phyloP scores from a whole-genome alignment of 2,113 vertebrate genomes.

The Salvator merianae region DNA sequence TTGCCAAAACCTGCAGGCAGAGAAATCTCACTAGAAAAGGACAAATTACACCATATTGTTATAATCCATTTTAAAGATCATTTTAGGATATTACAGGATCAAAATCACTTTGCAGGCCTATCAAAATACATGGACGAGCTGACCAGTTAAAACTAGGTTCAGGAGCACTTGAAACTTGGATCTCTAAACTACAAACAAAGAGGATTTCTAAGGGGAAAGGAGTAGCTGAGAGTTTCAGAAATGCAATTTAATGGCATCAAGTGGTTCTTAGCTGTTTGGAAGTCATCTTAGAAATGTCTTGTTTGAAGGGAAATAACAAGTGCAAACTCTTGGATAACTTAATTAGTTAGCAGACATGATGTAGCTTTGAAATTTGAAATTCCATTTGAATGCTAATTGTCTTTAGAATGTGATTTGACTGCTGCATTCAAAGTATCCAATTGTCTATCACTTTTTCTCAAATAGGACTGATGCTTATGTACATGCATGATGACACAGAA shows the following conservation, averaged over 20 bases:
- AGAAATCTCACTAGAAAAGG: not conserved
- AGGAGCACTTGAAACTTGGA: not conserved
- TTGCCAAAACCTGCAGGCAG: no score
- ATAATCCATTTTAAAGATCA: not conserved
- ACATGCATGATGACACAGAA: constrained; percentile 89
- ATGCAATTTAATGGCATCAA: not conserved
- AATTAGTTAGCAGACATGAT: not conserved
- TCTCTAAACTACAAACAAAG: not conserved
- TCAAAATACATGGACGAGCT: not conserved
- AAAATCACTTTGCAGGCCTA: not conserved
- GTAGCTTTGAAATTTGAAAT: constrained; percentile 11
- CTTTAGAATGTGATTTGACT: not conserved
- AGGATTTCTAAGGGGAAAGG: not conserved
- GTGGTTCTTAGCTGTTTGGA: not conserved
- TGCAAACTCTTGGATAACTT: not conserved
- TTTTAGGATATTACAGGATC: no score
- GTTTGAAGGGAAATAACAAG: not conserved
- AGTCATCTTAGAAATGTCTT: not conserved
- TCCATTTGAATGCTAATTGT: not conserved
- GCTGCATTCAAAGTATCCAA: constrained; percentile 2
- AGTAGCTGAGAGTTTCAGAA: not conserved
- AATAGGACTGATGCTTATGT: constrained; percentile 82
- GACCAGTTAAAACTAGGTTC: not conserved
- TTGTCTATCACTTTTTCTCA: constrained; percentile 29
- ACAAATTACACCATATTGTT: not conserved